Base-by-base conservation (phyloP, 2,113 vertebrate species). In the Lota lota region DNA sequence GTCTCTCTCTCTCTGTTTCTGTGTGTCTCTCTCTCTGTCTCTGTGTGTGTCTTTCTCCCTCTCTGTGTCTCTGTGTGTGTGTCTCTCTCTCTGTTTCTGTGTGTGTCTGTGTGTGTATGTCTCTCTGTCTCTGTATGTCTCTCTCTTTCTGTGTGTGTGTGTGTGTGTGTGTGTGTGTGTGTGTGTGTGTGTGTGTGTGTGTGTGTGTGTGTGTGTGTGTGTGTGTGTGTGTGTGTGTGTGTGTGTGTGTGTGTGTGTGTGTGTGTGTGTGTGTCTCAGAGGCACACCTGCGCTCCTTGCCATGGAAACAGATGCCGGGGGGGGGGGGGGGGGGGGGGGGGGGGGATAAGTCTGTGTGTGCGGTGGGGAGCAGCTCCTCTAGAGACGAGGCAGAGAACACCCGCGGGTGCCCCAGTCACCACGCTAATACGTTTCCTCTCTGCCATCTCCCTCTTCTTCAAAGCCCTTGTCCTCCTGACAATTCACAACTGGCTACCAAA, bases 281-380 rank as follows among this genome's bases (percentile, higher is more conserved):
- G 63, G 62, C 56, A 24, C 78, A 72, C 72, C 75, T 77, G 78
- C 66, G 70, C 72, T 72, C 68, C 72, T 72, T 67, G 70, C 63
- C 66, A 21, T 36, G 5, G 65, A 59, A 61, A 62, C 33, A 64
- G 64, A 22, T 22, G 40, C 68, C 28, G 53, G 16, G 53, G 16
- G 53, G 6, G 10, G 16, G 69, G 67, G 67, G 3, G 16, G 12
- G 16, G 69, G 66, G 69, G 3, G 3, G 28, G 28, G 51, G 18
- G 12, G 16, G 69, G 67, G 69, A 63, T 61, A 60, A 53, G 64
- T 22, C 21, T 65, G 66, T 28, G 22, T 80, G 62, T 66, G 22
- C 61, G 28, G 60, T 28, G 69, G 63, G 22, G 65, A 73, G 22
- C 50, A 67, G n/a, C 76, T 60, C 56, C 78, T 83, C 75, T 54